Conservation (phyloP, 2,888 invertebrate species). For the Eledona agricola region DNA sequence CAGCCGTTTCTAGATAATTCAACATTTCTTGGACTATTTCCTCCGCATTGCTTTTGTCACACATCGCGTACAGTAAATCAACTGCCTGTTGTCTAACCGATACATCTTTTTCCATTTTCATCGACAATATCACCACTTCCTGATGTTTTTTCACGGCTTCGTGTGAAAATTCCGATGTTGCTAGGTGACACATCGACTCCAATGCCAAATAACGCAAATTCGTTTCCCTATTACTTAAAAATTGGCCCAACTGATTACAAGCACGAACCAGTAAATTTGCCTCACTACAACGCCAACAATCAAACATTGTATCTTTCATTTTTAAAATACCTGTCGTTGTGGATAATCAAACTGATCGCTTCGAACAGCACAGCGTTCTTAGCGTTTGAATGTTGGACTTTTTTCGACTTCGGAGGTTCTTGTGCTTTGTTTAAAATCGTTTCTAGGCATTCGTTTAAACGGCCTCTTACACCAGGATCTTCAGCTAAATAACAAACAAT, state of each 20-base stretch:
- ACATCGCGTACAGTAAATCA: constrained; percentile 99
- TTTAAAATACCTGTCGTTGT: constrained; percentile 80
- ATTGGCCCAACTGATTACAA: constrained; percentile 98
- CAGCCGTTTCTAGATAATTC: constrained; percentile 97
- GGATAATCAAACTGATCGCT: constrained; percentile 99
- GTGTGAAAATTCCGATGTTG: constrained; percentile 98
- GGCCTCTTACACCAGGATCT: constrained; percentile 95
- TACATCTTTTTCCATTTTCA: constrained; percentile 99
- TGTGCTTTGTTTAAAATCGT: constrained; percentile 98
- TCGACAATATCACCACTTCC: constrained; percentile 97
- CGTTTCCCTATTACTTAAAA: constrained; percentile 96
- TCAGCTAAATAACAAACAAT: constrained; percentile 69
- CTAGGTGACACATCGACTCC: constrained; percentile 99
- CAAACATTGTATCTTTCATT: neutral
- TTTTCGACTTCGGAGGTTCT: constrained; percentile 99
- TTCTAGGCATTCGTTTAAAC: constrained; percentile 97
- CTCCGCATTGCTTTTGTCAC: constrained; percentile 98
- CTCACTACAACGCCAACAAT: constrained; percentile 69
- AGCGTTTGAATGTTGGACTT: constrained; percentile 99
- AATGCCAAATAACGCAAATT: constrained; percentile 97
- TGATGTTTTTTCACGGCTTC: constrained; percentile 99
- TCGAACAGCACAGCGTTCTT: constrained; percentile 99
- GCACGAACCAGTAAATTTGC: constrained; percentile 96
- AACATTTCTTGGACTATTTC: constrained; percentile 99
- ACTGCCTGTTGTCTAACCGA: constrained; percentile 98